These are phyloP conservation scores for Piscicola geometra DNA, from an alignment of 2,888 invertebrate genomes.

Conservation along the genomic window DNA sequence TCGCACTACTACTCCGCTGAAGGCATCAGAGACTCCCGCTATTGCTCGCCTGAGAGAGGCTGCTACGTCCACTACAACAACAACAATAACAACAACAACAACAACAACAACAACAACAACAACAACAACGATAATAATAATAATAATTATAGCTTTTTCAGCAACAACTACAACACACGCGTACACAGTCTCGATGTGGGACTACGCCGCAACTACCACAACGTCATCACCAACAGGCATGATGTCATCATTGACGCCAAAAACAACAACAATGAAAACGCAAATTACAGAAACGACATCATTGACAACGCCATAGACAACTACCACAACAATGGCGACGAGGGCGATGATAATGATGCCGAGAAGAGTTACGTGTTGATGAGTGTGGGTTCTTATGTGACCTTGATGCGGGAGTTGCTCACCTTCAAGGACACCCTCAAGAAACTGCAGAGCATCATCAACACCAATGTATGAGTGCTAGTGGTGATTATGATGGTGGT, in stretches of 20 bases:
- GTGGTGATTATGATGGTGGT: too few species aligned
- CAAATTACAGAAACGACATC: background rate
- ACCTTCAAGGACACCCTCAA: conserved; percentile 5
- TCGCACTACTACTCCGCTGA: conserved; percentile 8
- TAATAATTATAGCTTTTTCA: too few species aligned
- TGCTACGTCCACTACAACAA: background rate
- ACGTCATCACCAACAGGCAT: background rate
- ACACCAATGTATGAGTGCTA: background rate
- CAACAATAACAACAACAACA: background rate
- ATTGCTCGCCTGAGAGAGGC: background rate
- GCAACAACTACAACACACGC: background rate
- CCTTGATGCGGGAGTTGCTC: background rate
- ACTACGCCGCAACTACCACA: background rate
- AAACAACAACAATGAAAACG: background rate
- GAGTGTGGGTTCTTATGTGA: conserved; percentile 3
- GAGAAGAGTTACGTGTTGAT: background rate
- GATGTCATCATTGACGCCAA: background rate
- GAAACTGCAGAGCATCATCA: conserved; percentile 9
- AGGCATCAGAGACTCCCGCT: background rate
- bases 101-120: too few species aligned
- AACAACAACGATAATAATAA: too few species aligned
- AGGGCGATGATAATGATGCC: background rate
- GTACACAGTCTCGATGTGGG: too few species aligned
- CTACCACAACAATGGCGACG: background rate
- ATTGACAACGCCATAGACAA: background rate